A percentile compares a stretch with the other conserved stretches of the same genome.
Evolutionary conservation across 2,113 vertebrate species (phyloP).

Genomic region (Tyto alba): DNA sequence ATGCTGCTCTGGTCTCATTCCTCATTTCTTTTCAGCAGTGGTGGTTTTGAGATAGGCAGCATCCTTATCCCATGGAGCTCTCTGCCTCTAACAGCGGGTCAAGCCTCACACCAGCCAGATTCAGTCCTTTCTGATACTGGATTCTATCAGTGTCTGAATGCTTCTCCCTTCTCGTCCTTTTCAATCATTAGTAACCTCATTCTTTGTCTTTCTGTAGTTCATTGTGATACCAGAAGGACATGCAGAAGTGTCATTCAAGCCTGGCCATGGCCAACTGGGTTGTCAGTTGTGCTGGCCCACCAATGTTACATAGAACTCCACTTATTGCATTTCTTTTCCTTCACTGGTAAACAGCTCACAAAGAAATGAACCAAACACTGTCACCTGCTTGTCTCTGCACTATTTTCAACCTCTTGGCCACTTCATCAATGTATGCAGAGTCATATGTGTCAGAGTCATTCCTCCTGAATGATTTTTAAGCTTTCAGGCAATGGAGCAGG

Average conservation of each 20-base stretch:
- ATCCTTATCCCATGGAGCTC: neutral
- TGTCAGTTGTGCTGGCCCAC: neutral
- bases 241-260: neutral
- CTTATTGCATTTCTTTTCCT: neutral
- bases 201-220: neutral
- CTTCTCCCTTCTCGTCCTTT: neutral
- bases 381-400: neutral
- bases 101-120: neutral
- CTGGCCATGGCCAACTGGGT: neutral
- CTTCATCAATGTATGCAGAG: neutral
- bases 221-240: neutral
- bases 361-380: neutral
- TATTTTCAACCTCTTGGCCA: neutral
- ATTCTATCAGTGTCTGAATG: neutral
- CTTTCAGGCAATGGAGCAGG: neutral
- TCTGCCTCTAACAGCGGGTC: neutral
- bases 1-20: neutral
- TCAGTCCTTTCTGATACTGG: neutral
- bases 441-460: neutral
- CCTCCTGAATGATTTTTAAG: neutral
- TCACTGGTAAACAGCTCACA: neutral
- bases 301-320: neutral
- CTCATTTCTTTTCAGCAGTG: neutral
- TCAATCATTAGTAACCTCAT: neutral
- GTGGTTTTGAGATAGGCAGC: neutral